Conservation (phyloP, 2,888 invertebrate species). For the Cylloceria caligata region DNA sequence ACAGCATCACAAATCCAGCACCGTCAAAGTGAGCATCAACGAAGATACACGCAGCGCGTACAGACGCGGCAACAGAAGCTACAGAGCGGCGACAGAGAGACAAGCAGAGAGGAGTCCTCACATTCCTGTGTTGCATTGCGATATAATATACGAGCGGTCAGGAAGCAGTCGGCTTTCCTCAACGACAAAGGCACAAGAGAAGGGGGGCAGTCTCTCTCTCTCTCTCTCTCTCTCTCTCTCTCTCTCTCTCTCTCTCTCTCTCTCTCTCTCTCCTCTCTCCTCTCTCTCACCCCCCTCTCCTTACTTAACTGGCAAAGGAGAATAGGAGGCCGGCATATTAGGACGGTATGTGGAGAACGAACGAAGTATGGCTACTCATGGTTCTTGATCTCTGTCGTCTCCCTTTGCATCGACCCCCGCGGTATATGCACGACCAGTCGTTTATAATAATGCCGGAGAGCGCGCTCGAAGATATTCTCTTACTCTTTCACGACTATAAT, state of each 20-base stretch:
- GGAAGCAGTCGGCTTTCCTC: conserved; percentile 81
- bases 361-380: conserved; percentile 58
- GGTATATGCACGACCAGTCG: conserved; percentile 65
- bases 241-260: conserved; percentile 14
- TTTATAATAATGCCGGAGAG: conserved; percentile 77
- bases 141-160: conserved; percentile 83
- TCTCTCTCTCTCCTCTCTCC: conserved; percentile 1
- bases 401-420: conserved; percentile 53
- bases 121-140: conserved; percentile 78
- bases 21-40: conserved; percentile 20
- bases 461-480: conserved; percentile 38
- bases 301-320: conserved; percentile 77
- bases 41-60: conserved; percentile 20
- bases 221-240: conserved; percentile 15
- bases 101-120: conserved; percentile 69
- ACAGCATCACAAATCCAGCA: conserved; percentile 36
- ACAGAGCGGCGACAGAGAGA: conserved; percentile 64
- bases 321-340: conserved; percentile 82
- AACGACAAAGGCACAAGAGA: conserved; percentile 79
- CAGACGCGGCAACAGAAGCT: conserved; percentile 55
- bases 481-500: conserved; percentile 42
- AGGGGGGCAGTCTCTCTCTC: conserved; percentile 6
- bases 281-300: conserved; percentile 33
- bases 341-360: conserved; percentile 80
- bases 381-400: conserved; percentile 60